These are phyloP conservation scores for Platyscapa corneri DNA, from an alignment of 1,140 invertebrate genomes.

Conservation along the genomic window DNA sequence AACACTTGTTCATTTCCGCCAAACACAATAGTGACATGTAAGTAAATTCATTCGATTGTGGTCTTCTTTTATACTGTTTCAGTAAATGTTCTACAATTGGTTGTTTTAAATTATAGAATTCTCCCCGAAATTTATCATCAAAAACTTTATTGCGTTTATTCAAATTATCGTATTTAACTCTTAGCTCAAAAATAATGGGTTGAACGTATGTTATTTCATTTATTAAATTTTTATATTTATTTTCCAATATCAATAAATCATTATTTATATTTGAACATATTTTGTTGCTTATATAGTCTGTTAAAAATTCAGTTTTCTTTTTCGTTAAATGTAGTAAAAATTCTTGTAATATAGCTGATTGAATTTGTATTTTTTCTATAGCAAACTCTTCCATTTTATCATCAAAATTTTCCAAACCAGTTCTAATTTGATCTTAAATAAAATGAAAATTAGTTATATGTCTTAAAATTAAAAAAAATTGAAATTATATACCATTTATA, in stretches of 20 bases:
- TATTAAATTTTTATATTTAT: constrained; percentile 41
- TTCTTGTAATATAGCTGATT: constrained; percentile 78
- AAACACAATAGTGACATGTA: constrained; percentile 73
- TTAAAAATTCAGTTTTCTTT: constrained; percentile 25
- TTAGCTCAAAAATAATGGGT: constrained; percentile 54
- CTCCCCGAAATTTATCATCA: constrained; percentile 73
- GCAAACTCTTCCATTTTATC: constrained; percentile 75
- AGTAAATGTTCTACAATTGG: constrained; percentile 61
- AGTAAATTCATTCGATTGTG: constrained; percentile 49
- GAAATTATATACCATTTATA: constrained; percentile 62
- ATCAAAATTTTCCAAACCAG: constrained; percentile 77
- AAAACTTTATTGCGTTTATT: constrained; percentile 69
- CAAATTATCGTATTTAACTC: constrained; percentile 59
- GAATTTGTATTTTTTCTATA: constrained; percentile 76
- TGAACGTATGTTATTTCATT: constrained; percentile 53
- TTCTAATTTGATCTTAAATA: constrained; percentile 70
- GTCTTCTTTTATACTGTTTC: constrained; percentile 63
- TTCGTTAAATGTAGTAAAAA: constrained; percentile 58
- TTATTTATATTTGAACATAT: constrained; percentile 39
- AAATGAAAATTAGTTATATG: constrained; percentile 6
- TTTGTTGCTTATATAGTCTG: constrained; percentile 43
- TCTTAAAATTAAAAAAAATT: not conserved
- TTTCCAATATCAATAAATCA: constrained; percentile 33
- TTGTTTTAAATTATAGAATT: constrained; percentile 66
- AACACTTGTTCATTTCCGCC: constrained; percentile 74